Evolutionary conservation across 2,888 invertebrate species (phyloP), one percentile per base, ranked within the genome.

Genomic region (Drosophila barbarae): DNA sequence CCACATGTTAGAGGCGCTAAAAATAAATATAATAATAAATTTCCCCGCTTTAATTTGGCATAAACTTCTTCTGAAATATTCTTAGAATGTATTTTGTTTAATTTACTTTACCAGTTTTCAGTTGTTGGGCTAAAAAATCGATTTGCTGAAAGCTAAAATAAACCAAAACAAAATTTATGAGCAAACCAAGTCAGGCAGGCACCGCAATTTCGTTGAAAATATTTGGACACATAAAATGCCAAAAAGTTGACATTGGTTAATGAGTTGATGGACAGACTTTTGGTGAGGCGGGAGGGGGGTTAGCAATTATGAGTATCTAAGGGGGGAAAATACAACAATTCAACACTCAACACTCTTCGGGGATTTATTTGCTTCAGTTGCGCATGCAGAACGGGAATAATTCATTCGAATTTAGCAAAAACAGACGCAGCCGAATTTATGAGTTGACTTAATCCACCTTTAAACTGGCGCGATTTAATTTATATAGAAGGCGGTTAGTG

Each of bases 401-500:
- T 56, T 77, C 60, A 77, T 79, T 79, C 58, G 65, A 68, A 73
- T 79, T 79, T 72, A 74, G 63, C 61, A 18, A 61, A 46, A 44
- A 41, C 60, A 60, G 60, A 60, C 44, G 8, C 44, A 18, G 21
- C 39, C 67, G 69, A 78, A 81, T 81, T 81, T 81, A 81, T 81
- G 76, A 68, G 59, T 78, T 84, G 84, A 84, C 82, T 82, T 82
- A 79, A 82, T 76, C 79, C 84, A 82, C 79, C 79, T 84, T 75
- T 79, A 79, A 69, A 69, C 72, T 72, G 70, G 68, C 51, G 56
- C 72, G 69, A 69, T 82, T 66, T 65, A 74, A 74, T 78, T 78
- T 70, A 69, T 72, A 74, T 73, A 44, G 59, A 44, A 38, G 21
- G 21, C 53, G 53, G 35, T 28, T 35, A 36, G 55, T 28, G 44